phyloP scores from a whole-genome alignment of 2,888 invertebrate genomes.

The Chalcosyrphus nemorum region DNA sequence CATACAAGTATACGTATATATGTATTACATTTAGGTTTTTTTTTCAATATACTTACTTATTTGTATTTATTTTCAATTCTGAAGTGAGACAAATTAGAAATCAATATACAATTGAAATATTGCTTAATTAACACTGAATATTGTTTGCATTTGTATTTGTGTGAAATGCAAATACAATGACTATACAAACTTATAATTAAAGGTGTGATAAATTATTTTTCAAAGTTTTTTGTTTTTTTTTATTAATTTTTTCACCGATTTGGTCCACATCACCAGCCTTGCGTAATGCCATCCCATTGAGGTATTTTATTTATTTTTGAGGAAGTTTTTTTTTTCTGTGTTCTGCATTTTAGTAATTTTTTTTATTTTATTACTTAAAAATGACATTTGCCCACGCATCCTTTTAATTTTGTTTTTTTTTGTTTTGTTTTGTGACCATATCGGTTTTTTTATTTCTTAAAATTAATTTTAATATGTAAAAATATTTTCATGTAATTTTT shows the following conservation, averaged over 20 bases:
- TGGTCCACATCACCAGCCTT: constrained; percentile 82
- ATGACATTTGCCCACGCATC: constrained; percentile 68
- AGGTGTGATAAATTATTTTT: constrained; percentile 49
- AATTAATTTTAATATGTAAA: constrained; percentile 37
- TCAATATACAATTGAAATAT: constrained; percentile 75
- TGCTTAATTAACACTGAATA: constrained; percentile 80
- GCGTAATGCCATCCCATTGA: constrained; percentile 73
- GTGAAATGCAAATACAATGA: constrained; percentile 49
- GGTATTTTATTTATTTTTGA: constrained; percentile 47
- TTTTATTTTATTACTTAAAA: constrained; percentile 26
- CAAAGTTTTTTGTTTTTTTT: constrained; percentile 37
- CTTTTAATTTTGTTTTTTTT: constrained; percentile 27
- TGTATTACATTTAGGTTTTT: constrained; percentile 9
- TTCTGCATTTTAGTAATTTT: constrained; percentile 29
- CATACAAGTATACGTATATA: constrained; percentile 67
- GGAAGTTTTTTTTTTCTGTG: constrained; percentile 56
- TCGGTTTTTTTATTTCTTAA: constrained; percentile 65
- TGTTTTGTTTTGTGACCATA: constrained; percentile 70
- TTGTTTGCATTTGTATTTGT: constrained; percentile 47
- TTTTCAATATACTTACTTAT: constrained; percentile 47
- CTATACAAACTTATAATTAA: constrained; percentile 69
- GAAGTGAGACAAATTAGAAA: constrained; percentile 67
- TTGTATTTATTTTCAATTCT: constrained; percentile 51
- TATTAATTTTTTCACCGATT: constrained; percentile 75
- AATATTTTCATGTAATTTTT: constrained; percentile 59